Conservation (phyloP, 1,140 invertebrate genomes). For the Leptinotarsa defecta region DNA sequence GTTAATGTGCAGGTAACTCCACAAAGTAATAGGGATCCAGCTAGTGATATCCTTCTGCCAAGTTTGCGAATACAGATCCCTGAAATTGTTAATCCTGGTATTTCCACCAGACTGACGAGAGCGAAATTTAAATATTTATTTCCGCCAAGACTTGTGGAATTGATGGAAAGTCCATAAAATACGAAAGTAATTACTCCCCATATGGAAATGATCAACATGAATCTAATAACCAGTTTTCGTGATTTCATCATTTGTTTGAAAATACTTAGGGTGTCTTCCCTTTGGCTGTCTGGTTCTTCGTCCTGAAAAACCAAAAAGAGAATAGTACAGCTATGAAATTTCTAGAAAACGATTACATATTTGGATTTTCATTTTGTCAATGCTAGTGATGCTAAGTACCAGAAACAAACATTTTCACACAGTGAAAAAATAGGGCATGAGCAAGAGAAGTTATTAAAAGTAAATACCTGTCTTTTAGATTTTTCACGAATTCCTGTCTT, state of each 20-base stretch:
- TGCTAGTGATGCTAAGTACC: too few relatives aligned
- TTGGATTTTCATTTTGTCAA: too few relatives aligned
- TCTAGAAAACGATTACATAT: too few relatives aligned
- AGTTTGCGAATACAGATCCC: constrained; percentile 61
- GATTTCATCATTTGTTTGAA: constrained; percentile 56
- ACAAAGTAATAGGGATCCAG: constrained; percentile 59
- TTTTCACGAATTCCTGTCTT: too few relatives aligned
- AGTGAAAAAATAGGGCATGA: too few relatives aligned
- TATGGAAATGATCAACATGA: constrained; percentile 58
- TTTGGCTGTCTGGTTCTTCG: background rate
- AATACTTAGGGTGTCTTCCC: background rate
- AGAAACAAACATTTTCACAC: too few relatives aligned
- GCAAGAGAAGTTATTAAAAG: too few relatives aligned
- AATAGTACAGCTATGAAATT: too few relatives aligned
- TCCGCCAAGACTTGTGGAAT: constrained; percentile 69
- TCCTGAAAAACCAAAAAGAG: background rate
- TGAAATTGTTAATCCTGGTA: constrained; percentile 63
- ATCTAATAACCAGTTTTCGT: constrained; percentile 56
- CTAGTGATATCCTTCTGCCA: constrained; percentile 58
- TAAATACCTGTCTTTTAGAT: too few relatives aligned
- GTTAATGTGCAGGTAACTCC: constrained; percentile 61
- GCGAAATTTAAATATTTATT: constrained; percentile 67
- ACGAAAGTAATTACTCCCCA: constrained; percentile 73
- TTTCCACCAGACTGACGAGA: constrained; percentile 65
- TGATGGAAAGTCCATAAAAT: constrained; percentile 74